Evolutionary conservation across 2,113 vertebrate genomes (phyloP).

Genomic region (Cephalopterus ornatus): DNA sequence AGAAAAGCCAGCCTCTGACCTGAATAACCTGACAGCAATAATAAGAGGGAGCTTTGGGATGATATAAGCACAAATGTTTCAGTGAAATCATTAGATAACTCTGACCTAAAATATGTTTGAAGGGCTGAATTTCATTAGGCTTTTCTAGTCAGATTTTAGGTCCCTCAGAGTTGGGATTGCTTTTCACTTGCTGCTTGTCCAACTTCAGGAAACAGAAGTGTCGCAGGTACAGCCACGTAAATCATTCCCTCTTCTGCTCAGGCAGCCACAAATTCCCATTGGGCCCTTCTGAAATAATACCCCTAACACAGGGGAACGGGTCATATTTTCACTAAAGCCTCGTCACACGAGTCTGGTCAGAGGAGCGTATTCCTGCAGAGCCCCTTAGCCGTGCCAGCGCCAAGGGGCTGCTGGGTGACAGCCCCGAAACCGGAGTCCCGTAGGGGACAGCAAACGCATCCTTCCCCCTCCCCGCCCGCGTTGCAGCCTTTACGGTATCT

Average conservation of each 20-base stretch:
- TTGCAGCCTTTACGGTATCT: too few relatives aligned
- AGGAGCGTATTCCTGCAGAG: not conserved
- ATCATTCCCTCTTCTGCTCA: rapidly evolving
- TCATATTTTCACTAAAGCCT: not conserved
- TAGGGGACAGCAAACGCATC: not conserved
- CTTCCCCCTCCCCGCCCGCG: too few relatives aligned
- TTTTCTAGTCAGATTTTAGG: not conserved
- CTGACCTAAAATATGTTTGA: not conserved
- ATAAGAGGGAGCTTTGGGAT: not conserved
- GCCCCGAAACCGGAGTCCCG: rapidly evolving
- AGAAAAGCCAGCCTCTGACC: not conserved
- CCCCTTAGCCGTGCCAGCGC: not conserved
- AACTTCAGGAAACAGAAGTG: not conserved
- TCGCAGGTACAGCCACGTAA: rapidly evolving
- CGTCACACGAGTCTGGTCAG: rapidly evolving
- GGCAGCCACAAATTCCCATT: not conserved
- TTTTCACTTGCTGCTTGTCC: not conserved
- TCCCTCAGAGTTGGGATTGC: not conserved
- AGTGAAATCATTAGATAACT: not conserved
- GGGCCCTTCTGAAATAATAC: not conserved
- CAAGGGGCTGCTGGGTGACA: too few relatives aligned
- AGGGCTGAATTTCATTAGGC: not conserved
- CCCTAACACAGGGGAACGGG: rapidly evolving
- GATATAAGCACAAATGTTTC: not conserved
- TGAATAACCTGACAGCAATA: not conserved